Evolutionary conservation across 2,888 invertebrate genomes (phyloP).

Genomic region (Hanleya hanleyi): DNA sequence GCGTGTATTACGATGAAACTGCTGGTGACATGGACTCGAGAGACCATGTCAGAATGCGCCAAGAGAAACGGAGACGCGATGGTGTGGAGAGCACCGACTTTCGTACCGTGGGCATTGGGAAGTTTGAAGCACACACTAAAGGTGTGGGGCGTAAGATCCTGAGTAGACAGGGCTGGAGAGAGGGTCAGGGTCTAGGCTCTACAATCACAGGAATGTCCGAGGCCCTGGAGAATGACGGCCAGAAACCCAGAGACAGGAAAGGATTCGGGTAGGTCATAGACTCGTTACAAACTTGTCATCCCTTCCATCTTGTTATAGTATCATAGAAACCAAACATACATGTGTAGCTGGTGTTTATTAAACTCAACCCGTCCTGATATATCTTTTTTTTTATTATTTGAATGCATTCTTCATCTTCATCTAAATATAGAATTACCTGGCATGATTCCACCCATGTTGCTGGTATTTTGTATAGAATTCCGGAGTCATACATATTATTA

Average conservation of each 20-base stretch:
- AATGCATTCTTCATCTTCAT: too few relatives aligned
- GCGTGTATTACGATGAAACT: constrained; percentile 74
- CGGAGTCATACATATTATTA: too few relatives aligned
- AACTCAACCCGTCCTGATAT: too few relatives aligned
- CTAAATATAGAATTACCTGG: too few relatives aligned
- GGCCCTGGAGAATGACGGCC: constrained; percentile 68
- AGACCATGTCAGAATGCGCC: constrained; percentile 74
- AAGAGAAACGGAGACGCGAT: constrained; percentile 59
- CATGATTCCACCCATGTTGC: too few relatives aligned
- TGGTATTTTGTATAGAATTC: too few relatives aligned
- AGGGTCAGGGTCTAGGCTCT: constrained; percentile 75
- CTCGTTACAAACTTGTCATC: too few relatives aligned
- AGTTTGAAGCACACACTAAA: constrained; percentile 74
- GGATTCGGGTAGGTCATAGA: constrained; percentile 69
- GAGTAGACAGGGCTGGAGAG: constrained; percentile 76
- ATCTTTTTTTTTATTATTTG: too few relatives aligned
- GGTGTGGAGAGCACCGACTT: neutral
- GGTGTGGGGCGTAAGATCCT: constrained; percentile 75
- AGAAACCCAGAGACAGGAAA: constrained; percentile 58
- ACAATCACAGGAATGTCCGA: constrained; percentile 68
- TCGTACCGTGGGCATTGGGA: constrained; percentile 59
- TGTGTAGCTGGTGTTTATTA: too few relatives aligned
- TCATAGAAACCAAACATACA: too few relatives aligned
- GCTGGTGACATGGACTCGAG: constrained; percentile 75
- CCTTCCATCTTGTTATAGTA: too few relatives aligned